These are phyloP conservation scores for Temnothorax nylanderi DNA, from an alignment of 1,140 invertebrate species.

Conservation along the genomic window DNA sequence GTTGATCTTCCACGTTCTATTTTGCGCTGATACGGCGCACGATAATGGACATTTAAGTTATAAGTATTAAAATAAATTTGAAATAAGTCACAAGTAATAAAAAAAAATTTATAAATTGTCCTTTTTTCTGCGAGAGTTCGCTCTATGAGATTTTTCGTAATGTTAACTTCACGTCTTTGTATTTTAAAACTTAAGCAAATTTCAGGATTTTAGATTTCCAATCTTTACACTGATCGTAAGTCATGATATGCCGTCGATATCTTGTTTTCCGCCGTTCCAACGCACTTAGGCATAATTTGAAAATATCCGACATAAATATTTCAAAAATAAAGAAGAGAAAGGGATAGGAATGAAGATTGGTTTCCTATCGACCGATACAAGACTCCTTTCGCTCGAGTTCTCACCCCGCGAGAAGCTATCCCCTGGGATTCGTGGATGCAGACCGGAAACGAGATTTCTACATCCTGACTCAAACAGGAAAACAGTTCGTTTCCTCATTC, in stretches of 20 bases:
- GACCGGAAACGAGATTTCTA: constrained; percentile 51
- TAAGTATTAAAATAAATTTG: neutral
- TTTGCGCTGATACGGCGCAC: neutral
- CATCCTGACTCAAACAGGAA: constrained; percentile 43
- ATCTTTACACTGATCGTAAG: neutral
- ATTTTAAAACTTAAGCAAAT: neutral
- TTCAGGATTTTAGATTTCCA: neutral
- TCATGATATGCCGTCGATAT: neutral
- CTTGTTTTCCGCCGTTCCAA: neutral
- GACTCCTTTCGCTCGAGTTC: constrained; percentile 27
- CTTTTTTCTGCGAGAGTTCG: neutral
- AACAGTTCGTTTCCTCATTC: constrained; percentile 56
- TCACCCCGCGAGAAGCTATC: constrained; percentile 19
- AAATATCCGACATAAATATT: constrained; percentile 27
- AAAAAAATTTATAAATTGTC: neutral
- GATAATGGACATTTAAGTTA: neutral
- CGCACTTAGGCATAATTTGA: constrained; percentile 9
- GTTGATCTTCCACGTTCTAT: neutral
- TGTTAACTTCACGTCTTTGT: neutral
- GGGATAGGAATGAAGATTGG: neutral
- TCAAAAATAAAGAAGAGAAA: neutral
- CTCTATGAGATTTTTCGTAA: neutral
- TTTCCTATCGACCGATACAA: constrained; percentile 38
- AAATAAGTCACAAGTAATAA: neutral
- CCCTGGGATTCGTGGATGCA: constrained; percentile 27